Conservation (phyloP, 2,113 vertebrate genomes). For the Thymallus thymallus region DNA sequence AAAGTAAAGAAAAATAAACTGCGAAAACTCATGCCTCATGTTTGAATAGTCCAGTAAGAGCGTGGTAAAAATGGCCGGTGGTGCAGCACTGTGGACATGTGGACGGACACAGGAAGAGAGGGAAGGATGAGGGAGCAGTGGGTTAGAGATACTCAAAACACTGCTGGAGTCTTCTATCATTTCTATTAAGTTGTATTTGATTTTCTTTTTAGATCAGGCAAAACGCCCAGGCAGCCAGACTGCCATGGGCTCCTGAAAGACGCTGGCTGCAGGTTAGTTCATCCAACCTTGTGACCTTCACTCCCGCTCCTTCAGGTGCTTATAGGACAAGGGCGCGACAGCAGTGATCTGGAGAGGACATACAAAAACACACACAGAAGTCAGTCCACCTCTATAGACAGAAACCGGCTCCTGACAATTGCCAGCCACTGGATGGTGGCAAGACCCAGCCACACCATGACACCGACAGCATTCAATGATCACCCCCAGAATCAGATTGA, state of each 20-base stretch:
- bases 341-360: conserved; percentile 56
- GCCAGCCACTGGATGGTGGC: not conserved
- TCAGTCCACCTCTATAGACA: not conserved
- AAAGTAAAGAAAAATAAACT: conserved; percentile 19
- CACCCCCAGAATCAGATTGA: not conserved
- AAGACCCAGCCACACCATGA: not conserved
- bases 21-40: conserved; percentile 47
- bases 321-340: conserved; percentile 73
- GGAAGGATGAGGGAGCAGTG: not conserved
- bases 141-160: conserved; percentile 10
- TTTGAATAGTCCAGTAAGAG: conserved; percentile 24
- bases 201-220: conserved; percentile 30
- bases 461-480: conserved; percentile 12
- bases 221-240: conserved; percentile 24
- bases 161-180: conserved; percentile 23
- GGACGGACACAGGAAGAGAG: not conserved
- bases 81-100: conserved; percentile 60
- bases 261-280: conserved; percentile 4
- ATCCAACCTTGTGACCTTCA: conserved; percentile 41
- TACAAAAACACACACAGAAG: conserved; percentile 9
- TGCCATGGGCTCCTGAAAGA: conserved; percentile 22
- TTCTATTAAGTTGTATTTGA: conserved; percentile 5
- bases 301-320: conserved; percentile 63
- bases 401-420: not conserved
- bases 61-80: conserved; percentile 2